Evolutionary conservation across 2,113 vertebrate species (phyloP).

Genomic region (Channa maculata): DNA sequence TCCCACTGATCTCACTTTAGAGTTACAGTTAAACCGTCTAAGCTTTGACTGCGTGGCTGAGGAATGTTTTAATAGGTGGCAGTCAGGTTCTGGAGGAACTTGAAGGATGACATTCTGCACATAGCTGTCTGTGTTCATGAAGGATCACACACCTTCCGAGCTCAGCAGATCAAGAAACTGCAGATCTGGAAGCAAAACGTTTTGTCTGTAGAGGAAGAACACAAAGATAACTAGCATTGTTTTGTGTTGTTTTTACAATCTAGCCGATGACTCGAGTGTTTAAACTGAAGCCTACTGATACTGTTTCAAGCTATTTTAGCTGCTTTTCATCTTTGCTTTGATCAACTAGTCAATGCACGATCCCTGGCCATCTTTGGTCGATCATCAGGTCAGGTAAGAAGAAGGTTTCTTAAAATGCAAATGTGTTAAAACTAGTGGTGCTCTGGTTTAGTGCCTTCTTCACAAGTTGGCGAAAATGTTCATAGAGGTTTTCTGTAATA

Average conservation of each 20-base stretch:
- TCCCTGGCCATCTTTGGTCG: slow-evolving; percentile 28
- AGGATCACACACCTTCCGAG: slow-evolving; percentile 62
- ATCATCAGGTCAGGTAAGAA: slow-evolving; percentile 69
- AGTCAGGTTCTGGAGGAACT: slow-evolving; percentile 62
- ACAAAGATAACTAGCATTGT: background rate
- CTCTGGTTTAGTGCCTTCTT: background rate
- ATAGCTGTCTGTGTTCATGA: slow-evolving; percentile 45
- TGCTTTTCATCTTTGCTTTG: slow-evolving; percentile 21
- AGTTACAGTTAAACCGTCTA: background rate
- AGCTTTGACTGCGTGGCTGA: background rate
- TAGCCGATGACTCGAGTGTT: background rate
- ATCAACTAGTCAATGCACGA: slow-evolving; percentile 45
- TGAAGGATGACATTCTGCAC: slow-evolving; percentile 73
- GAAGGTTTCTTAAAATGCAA: background rate
- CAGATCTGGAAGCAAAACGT: slow-evolving; percentile 11
- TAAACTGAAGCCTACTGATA: background rate
- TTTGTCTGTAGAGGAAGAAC: slow-evolving; percentile 9
- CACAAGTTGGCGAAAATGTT: background rate
- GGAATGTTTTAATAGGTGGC: slow-evolving; percentile 62
- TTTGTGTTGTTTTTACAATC: background rate
- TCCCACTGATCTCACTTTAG: background rate
- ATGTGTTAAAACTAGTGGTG: background rate
- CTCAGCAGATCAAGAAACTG: slow-evolving; percentile 8
- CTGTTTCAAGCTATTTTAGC: slow-evolving; percentile 2
- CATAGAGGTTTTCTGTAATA: too few species aligned